Evolutionary conservation across 2,888 invertebrate species (phyloP), one percentile per base, ranked within the genome.

Genomic region (Brachyptera risi): DNA sequence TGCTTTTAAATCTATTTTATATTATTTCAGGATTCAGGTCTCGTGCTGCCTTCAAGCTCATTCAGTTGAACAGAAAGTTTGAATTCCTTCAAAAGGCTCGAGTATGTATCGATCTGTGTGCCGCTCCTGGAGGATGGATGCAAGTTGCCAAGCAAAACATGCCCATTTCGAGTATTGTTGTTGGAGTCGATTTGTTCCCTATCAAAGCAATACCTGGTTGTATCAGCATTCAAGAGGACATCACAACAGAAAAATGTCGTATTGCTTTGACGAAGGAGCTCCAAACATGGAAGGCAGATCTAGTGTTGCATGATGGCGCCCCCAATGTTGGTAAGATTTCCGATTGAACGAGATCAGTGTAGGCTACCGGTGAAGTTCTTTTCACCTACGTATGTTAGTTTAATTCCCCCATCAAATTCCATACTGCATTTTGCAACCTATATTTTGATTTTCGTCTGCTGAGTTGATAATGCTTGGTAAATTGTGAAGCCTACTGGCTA

Each of bases 81-180:
- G 93, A 94, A 58, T 99, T 99, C 76, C 79, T 99, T 4, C 94
- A 98, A 81, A 90, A 88, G 72, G 92, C 97, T 0, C 84, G 93
- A 80, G 96, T 99, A 81, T 91, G 96, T 68, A 85, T 99, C 71
- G 99, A 99, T 82, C 79, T 99, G 65, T 99, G 99, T 78, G 99
- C 99, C 13, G 99, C 99, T 1, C 99, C 99, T 0, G 98, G 98
- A 72, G 97, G 97, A 68, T 98, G 99, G 98, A 92, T 98, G 88
- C 99, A 94, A 78, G 98, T 99, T 58, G 98, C 97, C 51, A 88
- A 90, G 70, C 91, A 99, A 74, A 93, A 96, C 73, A 97, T 98
- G 94, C 98, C 99, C 0, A 83, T 96, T 0, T 96, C 96, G 3
- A 95, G 95, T 72, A 82, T 97, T 59, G 92, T 98, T 13, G 81